Conservation (phyloP, 2,888 invertebrate species). For the Lordiphosa andalusiaca region DNA sequence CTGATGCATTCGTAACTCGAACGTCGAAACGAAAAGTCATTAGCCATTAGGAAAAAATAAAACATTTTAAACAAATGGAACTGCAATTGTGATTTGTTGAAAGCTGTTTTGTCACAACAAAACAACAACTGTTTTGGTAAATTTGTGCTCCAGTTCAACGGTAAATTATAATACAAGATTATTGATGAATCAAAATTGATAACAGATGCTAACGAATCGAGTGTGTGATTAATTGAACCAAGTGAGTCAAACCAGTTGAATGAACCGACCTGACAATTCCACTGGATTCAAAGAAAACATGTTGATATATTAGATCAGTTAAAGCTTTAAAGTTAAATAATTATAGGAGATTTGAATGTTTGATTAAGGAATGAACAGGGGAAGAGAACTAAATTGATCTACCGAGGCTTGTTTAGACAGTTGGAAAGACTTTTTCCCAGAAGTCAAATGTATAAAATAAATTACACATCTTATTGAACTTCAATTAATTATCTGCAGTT, state of each 20-base stretch:
- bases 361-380: neutral
- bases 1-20: slow-evolving; percentile 5
- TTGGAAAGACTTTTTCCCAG: too few species aligned
- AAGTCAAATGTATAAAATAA: too few species aligned
- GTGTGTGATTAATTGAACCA: neutral
- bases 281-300: slow-evolving; percentile 4
- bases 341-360: slow-evolving; percentile 3
- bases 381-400: too few species aligned
- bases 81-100: neutral
- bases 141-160: too few species aligned
- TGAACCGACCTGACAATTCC: neutral
- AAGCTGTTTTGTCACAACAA: neutral
- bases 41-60: neutral
- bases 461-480: too few species aligned
- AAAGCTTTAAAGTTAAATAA: neutral
- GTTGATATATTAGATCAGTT: neutral
- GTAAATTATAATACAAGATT: neutral
- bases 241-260: slow-evolving; percentile 5
- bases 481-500: too few species aligned
- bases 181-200: neutral
- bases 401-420: too few species aligned
- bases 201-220: neutral
- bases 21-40: slow-evolving; percentile 5
- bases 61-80: neutral
- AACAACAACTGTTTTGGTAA: too few species aligned